Evolutionary conservation across 1,140 invertebrate genomes (phyloP), one percentile per base, ranked within the genome.

Genomic region (Atta colombica): DNA sequence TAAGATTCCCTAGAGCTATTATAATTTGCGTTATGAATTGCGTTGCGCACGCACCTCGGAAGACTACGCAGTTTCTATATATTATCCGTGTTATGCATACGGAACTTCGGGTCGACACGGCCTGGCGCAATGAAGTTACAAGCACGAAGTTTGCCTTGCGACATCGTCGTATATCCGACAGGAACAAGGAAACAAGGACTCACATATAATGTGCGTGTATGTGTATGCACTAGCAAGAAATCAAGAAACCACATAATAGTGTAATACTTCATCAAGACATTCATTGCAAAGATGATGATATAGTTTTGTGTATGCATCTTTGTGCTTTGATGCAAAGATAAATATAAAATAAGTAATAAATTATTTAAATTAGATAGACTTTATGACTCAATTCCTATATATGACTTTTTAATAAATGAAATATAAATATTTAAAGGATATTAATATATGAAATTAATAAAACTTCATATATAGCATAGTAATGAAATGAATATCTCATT

Each of bases 101-200:
- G 63, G 45, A 86, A 86, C 61, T 86, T 86, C 51, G n/a, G 39
- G 69, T 75, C 77, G 75, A 81, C 77, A 78, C 39, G 63, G 28
- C 65, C 55, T 58, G 65, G 63, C 51, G 77, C 77, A 86, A 86
- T 80, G 65, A 86, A 69, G 85, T 86, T 86, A 86, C 85, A 81
- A 69, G 77, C 63, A 39, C 63, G 49, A 86, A 86, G 75, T 86
- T 86, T 86, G 85, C 61, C 35, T 49, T 68, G 75, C 77, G 85
- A 86, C 65, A 39, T 86, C 75, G 65, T 68, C 77, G 69, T 49
- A 61, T 86, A 80, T 69, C 75, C 85, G 65, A 81, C 77, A 80
- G 69, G 25, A 78, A 86, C 80, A 61, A 25, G 68, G 80, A 84
- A 84, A 84, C 69, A 65, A 75, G 80, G 28, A 74, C 58, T 84